These are phyloP conservation scores for Manacus vitellinus DNA, from an alignment of 2,113 vertebrate species.

Conservation along the genomic window DNA sequence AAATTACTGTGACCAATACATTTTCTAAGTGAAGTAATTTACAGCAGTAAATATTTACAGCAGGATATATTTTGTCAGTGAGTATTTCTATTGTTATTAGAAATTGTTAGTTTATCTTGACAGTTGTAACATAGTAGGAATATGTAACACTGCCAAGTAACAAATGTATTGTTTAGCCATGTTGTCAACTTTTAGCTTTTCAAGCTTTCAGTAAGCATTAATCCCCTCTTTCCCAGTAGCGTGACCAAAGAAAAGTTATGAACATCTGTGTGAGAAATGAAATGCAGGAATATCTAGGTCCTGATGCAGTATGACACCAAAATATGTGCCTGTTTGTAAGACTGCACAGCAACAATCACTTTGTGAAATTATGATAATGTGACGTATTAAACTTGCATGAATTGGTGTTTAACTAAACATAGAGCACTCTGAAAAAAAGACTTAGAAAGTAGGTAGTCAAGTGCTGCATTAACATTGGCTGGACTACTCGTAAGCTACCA, in stretches of 20 bases:
- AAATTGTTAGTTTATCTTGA: background rate
- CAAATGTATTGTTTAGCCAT: background rate
- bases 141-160: background rate
- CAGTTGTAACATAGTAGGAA: background rate
- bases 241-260: background rate
- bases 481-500: background rate
- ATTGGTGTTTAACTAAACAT: background rate
- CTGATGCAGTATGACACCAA: background rate
- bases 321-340: background rate
- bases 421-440: background rate
- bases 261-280: background rate
- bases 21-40: background rate
- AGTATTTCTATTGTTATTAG: background rate
- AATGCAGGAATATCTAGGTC: background rate
- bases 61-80: background rate
- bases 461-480: background rate
- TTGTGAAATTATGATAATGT: background rate
- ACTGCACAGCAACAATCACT: background rate
- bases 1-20: background rate
- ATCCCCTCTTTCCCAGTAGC: background rate
- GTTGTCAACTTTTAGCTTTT: background rate
- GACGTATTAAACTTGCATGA: background rate
- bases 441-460: background rate
- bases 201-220: background rate
- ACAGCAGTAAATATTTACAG: background rate